Percentiles rank a stretch among this genome's conserved stretches.
phyloP scores from a whole-genome alignment of 2,113 vertebrate species.

The Bombycilla garrulus region DNA sequence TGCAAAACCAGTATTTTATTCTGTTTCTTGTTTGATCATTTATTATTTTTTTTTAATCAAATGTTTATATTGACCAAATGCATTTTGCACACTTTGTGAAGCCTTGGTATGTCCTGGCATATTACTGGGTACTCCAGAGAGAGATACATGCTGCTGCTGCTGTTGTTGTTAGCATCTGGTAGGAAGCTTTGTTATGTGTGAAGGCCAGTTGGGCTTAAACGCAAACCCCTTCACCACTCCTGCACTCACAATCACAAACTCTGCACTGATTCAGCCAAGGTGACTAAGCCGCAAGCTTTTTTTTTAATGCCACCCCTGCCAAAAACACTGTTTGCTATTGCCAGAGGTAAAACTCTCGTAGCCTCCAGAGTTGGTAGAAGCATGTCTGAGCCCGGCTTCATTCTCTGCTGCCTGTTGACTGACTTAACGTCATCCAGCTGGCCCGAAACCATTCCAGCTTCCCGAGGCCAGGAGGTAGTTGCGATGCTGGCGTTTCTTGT shows the following conservation, averaged over 20 bases:
- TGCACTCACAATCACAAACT: conserved; percentile 73
- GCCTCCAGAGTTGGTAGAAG: conserved; percentile 52
- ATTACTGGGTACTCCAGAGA: conserved; percentile 79
- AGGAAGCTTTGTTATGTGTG: conserved; percentile 57
- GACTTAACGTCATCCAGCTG: conserved; percentile 52
- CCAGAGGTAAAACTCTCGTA: conserved; percentile 52
- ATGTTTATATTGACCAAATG: conserved; percentile 92
- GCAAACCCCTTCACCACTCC: conserved; percentile 65
- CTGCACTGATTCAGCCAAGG: conserved; percentile 60
- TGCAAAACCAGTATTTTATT: conserved; percentile 80
- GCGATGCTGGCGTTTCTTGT: conserved; percentile 30
- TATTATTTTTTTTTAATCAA: conserved; percentile 66
- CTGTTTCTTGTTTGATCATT: conserved; percentile 68
- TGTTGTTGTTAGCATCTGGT: conserved; percentile 69
- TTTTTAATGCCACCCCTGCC: conserved; percentile 64
- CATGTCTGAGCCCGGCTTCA: conserved; percentile 53
- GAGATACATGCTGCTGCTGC: conserved; percentile 72
- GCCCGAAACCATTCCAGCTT: conserved; percentile 55
- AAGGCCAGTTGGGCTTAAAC: conserved; percentile 43
- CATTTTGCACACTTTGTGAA: conserved; percentile 94
- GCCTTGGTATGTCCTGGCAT: conserved; percentile 87
- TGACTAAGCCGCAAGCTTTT: conserved; percentile 57
- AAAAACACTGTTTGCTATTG: conserved; percentile 61
- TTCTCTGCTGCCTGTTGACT: conserved; percentile 44
- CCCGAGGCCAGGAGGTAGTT: conserved; percentile 7